Evolutionary conservation across 1,140 invertebrate genomes (phyloP), one percentile per base, ranked within the genome.

Genomic region (Lepidurus couesii): DNA sequence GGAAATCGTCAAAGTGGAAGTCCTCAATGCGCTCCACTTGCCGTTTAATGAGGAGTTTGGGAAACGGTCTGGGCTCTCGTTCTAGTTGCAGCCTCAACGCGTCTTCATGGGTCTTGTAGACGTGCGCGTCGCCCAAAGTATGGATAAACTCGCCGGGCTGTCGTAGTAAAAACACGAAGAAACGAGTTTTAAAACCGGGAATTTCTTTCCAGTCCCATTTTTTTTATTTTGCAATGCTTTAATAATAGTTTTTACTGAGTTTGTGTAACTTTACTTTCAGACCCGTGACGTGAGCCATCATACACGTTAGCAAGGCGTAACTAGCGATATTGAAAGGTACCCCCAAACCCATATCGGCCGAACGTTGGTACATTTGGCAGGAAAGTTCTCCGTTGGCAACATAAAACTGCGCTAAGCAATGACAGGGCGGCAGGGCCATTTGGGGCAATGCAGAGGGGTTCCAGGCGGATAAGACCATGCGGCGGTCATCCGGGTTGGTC

Each of bases 261-360:
- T 7, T 21, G 9, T 16, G 53, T 65, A 65, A 65, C 16, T 21
- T 65, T 65, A 89, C 89, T 85, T 96, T 91, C 10, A 98, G 87
- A 73, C 90, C 90, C 42, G 95, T 97, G 10, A 99, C 89, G 85
- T 98, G 94, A 77, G 98, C 97, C 81, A 99, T 93, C 95, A 99
- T 98, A 81, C 93, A 92, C 10, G 95, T 98, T 0, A 99, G 87
- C 8, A 99, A 84, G 1, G 97, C 90, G 87, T 99, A 99, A 80
- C 95, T 98, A 16, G 98, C 97, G 83, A 99, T 98, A 85, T 99
- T 99, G 84, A 99, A 99, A 24, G 98, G 98, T 2, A 99, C 97
- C 26, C 98, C 98, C 2, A 99, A 86, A 8, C 97, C 97, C 92
- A 99, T 95, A 86, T 99, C 98, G 21, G 95, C 97, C 80, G 96